Conservation (phyloP, 2,113 vertebrate species). For the Cervus canadensis region DNA sequence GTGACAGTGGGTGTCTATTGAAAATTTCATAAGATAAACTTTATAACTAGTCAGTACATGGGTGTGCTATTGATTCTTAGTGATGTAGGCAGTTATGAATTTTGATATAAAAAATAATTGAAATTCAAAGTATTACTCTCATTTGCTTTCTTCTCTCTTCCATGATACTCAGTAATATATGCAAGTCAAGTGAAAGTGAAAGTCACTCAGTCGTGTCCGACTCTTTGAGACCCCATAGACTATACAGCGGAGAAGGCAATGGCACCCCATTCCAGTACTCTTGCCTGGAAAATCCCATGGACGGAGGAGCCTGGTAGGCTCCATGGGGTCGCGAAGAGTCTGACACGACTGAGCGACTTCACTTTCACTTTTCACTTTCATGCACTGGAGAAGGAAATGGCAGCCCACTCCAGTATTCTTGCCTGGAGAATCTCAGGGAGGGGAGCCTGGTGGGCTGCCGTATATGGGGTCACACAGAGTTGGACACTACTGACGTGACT, state of each 20-base stretch:
- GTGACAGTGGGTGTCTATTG: neutral
- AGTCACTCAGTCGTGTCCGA: neutral
- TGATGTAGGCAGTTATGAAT: neutral
- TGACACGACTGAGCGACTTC: no score
- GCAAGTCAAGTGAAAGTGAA: neutral
- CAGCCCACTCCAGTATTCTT: no score
- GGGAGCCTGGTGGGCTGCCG: no score
- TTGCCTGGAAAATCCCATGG: no score
- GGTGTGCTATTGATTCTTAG: neutral
- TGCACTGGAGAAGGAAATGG: no score
- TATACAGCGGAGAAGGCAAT: neutral
- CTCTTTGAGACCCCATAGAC: neutral
- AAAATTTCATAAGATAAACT: neutral
- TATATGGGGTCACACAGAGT: no score
- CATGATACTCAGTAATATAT: neutral
- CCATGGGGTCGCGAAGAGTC: no score
- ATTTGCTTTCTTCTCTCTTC: neutral
- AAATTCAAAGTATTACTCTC: neutral
- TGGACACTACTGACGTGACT: no score
- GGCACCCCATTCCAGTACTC: no score
- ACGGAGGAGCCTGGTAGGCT: no score
- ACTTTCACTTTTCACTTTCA: no score
- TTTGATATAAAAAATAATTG: neutral
- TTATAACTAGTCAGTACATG: neutral
- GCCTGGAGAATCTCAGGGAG: no score